phyloP scores from a whole-genome alignment of 2,113 vertebrate species.

The Mesocricetus auratus region DNA sequence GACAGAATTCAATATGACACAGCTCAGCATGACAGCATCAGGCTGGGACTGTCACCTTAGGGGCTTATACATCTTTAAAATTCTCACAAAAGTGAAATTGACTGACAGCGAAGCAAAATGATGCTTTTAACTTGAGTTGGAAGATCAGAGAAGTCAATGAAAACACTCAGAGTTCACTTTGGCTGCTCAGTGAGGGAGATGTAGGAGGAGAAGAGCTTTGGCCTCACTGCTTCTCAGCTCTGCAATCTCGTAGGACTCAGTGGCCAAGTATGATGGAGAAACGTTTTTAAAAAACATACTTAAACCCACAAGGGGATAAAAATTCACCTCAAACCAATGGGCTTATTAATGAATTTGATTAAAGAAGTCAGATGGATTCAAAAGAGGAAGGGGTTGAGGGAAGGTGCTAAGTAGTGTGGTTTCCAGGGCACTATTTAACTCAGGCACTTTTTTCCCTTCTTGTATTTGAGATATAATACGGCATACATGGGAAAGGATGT shows the following conservation, averaged over 20 bases:
- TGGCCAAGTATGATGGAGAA: neutral
- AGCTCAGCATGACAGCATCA: conserved; percentile 72
- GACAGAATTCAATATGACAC: conserved; percentile 77
- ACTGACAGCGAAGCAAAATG: conserved; percentile 82
- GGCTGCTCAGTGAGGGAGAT: neutral
- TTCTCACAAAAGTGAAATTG: conserved; percentile 83
- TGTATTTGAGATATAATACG: neutral
- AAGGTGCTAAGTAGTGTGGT: neutral
- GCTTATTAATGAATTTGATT: neutral
- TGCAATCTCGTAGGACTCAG: neutral
- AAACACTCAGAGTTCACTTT: conserved; percentile 78
- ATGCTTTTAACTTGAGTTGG: conserved; percentile 82
- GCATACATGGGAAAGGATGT: neutral
- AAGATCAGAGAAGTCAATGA: conserved; percentile 83
- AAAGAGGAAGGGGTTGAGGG: neutral
- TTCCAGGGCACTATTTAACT: conserved; percentile 5
- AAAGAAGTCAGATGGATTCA: neutral
- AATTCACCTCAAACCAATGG: neutral
- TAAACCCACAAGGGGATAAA: neutral
- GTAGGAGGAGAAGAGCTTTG: conserved; percentile 9
- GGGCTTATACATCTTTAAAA: conserved; percentile 79
- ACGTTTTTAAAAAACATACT: neutral
- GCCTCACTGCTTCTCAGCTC: neutral
- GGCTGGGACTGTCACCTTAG: conserved; percentile 80
- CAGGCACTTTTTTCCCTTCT: neutral